A percentile compares a stretch with the other conserved stretches of the same genome.
Conservation (phyloP, 2,797 vertebrate genomes). For the Pantherophis vulpinus region DNA sequence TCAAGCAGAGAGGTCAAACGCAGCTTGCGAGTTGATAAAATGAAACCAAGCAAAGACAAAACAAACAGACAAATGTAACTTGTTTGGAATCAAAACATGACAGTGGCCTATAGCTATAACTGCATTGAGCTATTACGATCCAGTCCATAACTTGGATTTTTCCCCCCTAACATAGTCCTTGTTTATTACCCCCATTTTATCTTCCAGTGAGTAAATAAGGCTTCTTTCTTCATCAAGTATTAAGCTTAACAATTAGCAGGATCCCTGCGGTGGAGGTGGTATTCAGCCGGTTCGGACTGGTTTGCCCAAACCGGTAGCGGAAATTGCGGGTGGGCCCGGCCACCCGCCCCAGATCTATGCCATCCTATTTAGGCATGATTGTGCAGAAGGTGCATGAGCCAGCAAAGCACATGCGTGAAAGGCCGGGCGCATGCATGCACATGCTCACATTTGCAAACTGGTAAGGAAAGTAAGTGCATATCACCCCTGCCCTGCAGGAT, state of each 20-base stretch:
- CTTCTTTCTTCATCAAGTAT: neutral
- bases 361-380: too few relatives aligned
- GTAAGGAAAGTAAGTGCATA: too few relatives aligned
- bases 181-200: neutral
- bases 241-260: neutral
- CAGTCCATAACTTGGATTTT: neutral
- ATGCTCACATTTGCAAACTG: too few relatives aligned
- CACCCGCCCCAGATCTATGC: too few relatives aligned
- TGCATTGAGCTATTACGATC: neutral
- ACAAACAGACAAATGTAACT: neutral
- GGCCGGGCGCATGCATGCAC: too few relatives aligned
- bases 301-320: too few relatives aligned
- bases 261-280: neutral
- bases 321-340: too few relatives aligned
- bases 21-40: neutral
- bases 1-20: neutral
- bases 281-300: too few relatives aligned
- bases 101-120: neutral
- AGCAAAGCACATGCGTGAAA: too few relatives aligned
- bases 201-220: neutral
- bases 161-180: neutral
- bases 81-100: neutral
- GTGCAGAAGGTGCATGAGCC: too few relatives aligned
- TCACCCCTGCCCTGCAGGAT: neutral
- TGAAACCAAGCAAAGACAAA: neutral